Evolutionary conservation across 1,140 invertebrate species (phyloP).

Genomic region (Drosophila nigrodunni): DNA sequence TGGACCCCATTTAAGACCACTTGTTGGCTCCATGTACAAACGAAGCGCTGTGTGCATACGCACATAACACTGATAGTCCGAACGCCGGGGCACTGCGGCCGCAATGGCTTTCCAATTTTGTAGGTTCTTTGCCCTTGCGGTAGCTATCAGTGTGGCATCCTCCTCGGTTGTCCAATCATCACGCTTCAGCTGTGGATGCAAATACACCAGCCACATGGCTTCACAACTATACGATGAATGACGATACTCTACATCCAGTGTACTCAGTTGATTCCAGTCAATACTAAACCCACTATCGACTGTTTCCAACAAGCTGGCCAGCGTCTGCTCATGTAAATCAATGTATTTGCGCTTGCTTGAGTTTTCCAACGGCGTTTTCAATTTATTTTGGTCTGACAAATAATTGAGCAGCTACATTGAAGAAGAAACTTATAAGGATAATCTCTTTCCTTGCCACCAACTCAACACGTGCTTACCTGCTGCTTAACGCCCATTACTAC

Average conservation of each 20-base stretch:
- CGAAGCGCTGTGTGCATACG: constrained; percentile 86
- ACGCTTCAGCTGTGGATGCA: constrained; percentile 89
- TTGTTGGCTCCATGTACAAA: constrained; percentile 68
- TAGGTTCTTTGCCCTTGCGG: constrained; percentile 85
- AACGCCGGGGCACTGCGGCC: constrained; percentile 85
- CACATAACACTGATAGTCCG: constrained; percentile 89
- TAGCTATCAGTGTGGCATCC: constrained; percentile 85
- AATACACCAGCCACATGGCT: constrained; percentile 88
- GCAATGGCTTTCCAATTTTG: constrained; percentile 89
- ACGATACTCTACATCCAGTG: constrained; percentile 82
- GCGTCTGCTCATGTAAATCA: constrained; percentile 39
- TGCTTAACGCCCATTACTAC: constrained; percentile 76
- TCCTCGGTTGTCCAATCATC: constrained; percentile 87
- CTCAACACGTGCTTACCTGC: constrained; percentile 49
- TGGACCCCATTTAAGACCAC: constrained; percentile 85
- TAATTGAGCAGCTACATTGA: constrained; percentile 55
- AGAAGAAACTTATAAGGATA: neutral
- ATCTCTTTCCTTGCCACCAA: neutral
- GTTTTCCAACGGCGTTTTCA: neutral
- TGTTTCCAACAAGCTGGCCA: constrained; percentile 50
- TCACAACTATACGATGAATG: constrained; percentile 86
- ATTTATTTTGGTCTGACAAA: neutral
- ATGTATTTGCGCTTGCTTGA: constrained; percentile 37
- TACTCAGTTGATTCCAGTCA: constrained; percentile 84
- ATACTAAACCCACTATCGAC: constrained; percentile 67